Conservation (phyloP, 2,888 invertebrate species). For the Mesochorus sp. region DNA sequence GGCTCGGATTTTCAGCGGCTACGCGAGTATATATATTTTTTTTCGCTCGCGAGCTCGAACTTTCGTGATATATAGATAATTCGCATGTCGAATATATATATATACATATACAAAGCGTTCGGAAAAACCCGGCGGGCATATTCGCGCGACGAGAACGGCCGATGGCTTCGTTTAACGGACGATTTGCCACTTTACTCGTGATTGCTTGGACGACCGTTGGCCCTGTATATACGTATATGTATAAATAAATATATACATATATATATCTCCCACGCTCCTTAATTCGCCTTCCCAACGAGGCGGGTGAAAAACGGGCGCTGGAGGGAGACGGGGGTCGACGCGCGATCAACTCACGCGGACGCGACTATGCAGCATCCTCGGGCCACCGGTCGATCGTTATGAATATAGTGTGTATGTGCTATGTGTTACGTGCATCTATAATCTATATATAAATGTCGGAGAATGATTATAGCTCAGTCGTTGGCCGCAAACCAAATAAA, state of each 20-base stretch:
- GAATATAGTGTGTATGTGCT: constrained; percentile 50
- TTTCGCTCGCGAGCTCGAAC: not conserved
- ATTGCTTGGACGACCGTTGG: constrained; percentile 62
- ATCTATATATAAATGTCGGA: not conserved
- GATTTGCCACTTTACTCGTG: constrained; percentile 66
- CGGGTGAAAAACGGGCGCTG: constrained; percentile 36
- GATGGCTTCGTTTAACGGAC: constrained; percentile 65
- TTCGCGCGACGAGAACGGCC: constrained; percentile 61
- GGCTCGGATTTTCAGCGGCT: not conserved
- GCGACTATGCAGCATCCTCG: constrained; percentile 50
- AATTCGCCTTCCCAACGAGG: constrained; percentile 48
- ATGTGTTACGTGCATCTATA: constrained; percentile 11
- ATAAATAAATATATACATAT: too few species aligned
- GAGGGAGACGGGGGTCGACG: constrained; percentile 25
- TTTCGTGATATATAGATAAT: constrained; percentile 1
- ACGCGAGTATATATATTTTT: not conserved
- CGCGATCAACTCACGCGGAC: constrained; percentile 60
- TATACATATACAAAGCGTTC: constrained; percentile 36
- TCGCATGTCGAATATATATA: not conserved
- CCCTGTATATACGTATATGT: too few species aligned
- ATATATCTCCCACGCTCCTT: constrained; percentile 48
- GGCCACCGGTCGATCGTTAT: constrained; percentile 62
- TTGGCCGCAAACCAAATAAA: too few species aligned
- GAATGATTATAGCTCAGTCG: too few species aligned
- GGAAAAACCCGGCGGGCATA: constrained; percentile 60